Evolutionary conservation across 2,113 vertebrate genomes (phyloP).

Genomic region (Geococcyx californianus): DNA sequence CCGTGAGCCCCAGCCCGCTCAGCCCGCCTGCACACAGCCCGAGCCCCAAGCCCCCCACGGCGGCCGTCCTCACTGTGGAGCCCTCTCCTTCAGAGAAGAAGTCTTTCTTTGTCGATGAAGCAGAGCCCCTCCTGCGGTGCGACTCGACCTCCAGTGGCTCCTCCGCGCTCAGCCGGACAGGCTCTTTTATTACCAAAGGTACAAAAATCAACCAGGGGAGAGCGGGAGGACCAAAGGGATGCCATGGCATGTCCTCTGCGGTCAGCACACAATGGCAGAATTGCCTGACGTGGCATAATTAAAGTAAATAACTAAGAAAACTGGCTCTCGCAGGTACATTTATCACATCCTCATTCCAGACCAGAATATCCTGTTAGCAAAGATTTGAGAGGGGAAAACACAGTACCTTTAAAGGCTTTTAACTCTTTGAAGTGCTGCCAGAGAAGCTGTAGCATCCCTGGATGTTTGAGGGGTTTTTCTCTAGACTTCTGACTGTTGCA

Average conservation of each 20-base stretch:
- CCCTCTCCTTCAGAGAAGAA: constrained; percentile 90
- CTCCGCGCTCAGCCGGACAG: constrained; percentile 91
- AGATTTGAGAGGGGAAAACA: background rate
- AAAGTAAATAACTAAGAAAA: background rate
- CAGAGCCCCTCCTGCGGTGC: constrained; percentile 93
- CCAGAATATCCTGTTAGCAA: background rate
- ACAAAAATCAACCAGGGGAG: background rate
- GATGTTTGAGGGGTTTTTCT: background rate
- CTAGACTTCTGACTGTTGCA: fast-evolving
- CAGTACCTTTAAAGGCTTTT: background rate
- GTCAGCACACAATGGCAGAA: background rate
- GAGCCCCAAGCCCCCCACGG: constrained; percentile 79
- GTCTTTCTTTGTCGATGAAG: constrained; percentile 93
- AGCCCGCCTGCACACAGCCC: constrained; percentile 70
- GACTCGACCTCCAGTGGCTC: constrained; percentile 97
- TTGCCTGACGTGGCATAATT: fast-evolving
- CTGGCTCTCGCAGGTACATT: background rate
- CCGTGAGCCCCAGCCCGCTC: constrained; percentile 79
- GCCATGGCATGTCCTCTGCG: fast-evolving
- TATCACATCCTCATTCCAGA: background rate
- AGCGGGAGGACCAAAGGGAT: fast-evolving
- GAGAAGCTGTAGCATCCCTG: background rate
- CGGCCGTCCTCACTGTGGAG: constrained; percentile 77
- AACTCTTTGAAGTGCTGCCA: background rate
- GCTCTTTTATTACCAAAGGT: constrained; percentile 99